Evolutionary conservation across 2,113 vertebrate genomes (phyloP).

Genomic region (Oreochromis niloticus): DNA sequence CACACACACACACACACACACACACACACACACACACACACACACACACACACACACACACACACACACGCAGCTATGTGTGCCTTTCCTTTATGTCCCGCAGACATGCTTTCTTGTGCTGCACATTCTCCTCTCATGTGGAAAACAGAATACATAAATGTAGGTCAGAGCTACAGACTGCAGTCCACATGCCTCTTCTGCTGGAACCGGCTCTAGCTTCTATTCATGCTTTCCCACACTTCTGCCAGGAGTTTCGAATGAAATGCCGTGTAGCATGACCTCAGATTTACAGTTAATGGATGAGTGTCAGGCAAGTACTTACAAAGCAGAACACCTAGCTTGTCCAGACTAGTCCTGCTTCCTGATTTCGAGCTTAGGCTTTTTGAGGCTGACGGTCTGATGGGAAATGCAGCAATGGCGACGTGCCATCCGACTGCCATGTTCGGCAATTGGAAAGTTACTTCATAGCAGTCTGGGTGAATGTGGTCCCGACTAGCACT

Average conservation of each 20-base stretch:
- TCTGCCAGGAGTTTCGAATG: slow-evolving; percentile 41
- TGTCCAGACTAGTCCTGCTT: background rate
- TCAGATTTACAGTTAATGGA: slow-evolving; percentile 6
- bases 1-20: background rate
- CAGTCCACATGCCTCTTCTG: slow-evolving; percentile 11
- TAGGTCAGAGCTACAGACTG: slow-evolving; percentile 62
- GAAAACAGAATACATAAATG: slow-evolving; percentile 60
- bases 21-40: background rate
- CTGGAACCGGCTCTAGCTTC: slow-evolving; percentile 24
- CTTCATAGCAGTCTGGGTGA: slow-evolving; percentile 23
- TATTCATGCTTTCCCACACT: slow-evolving; percentile 55
- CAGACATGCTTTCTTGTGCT: slow-evolving; percentile 35
- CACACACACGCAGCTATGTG: background rate
- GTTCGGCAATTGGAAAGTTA: slow-evolving; percentile 28
- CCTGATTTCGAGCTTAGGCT: background rate
- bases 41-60: background rate
- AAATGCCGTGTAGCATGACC: slow-evolving; percentile 12
- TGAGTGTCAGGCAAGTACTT: background rate
- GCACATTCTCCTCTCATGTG: slow-evolving; percentile 62
- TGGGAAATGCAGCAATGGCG: slow-evolving; percentile 10
- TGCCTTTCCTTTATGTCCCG: background rate
- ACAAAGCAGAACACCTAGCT: background rate
- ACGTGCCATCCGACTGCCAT: slow-evolving; percentile 1
- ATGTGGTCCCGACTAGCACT: slow-evolving; percentile 25
- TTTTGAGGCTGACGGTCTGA: background rate